Conservation (phyloP, 2,888 invertebrate species). For the Diaphora mendica region DNA sequence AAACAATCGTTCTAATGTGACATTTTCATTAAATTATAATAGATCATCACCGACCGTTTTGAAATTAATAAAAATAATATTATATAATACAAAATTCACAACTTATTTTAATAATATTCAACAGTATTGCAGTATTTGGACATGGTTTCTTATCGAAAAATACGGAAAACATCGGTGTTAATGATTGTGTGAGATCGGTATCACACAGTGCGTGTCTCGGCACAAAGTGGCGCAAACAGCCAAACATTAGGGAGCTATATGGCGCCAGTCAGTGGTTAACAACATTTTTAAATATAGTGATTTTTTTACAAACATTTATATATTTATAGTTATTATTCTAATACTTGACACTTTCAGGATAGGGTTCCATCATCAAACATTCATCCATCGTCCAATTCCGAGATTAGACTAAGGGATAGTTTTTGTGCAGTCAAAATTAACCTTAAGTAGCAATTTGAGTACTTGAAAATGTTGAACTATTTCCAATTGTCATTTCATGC, state of each 20-base stretch:
- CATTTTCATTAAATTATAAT: not conserved
- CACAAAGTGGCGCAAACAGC: slow-evolving; percentile 70
- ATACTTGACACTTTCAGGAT: not conserved
- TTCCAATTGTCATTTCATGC: not conserved
- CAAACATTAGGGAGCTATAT: slow-evolving; percentile 62
- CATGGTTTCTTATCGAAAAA: slow-evolving; percentile 41
- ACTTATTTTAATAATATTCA: slow-evolving; percentile 10
- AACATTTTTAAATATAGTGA: slow-evolving; percentile 50
- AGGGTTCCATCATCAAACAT: too few species aligned
- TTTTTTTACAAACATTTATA: too few species aligned
- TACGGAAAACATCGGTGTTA: slow-evolving; percentile 55
- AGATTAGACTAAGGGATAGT: not conserved
- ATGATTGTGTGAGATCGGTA: slow-evolving; percentile 61
- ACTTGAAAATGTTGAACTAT: not conserved
- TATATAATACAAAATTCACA: not conserved
- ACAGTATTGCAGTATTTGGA: slow-evolving; percentile 24
- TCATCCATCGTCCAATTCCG: not conserved
- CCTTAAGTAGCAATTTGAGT: not conserved
- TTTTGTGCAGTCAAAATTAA: not conserved
- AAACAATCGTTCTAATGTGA: too few species aligned
- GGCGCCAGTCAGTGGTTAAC: slow-evolving; percentile 39
- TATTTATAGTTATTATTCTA: not conserved
- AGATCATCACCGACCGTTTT: not conserved
- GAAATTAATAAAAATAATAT: not conserved
- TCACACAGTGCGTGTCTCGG: slow-evolving; percentile 59